phyloP scores from a whole-genome alignment of 1,140 invertebrate species.

The Macrobrachium rosenbergii region DNA sequence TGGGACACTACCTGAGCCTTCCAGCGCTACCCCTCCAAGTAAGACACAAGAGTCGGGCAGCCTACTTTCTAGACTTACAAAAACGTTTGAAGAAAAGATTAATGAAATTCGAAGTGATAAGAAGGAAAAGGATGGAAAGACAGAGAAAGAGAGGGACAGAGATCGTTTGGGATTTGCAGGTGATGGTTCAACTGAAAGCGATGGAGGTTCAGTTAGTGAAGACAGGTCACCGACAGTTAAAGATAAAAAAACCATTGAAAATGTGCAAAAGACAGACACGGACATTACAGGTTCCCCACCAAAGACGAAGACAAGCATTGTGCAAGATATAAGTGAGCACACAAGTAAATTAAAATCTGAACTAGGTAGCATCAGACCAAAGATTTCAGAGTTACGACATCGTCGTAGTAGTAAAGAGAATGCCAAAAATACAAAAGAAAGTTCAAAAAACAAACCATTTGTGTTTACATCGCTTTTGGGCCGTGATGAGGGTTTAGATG shows the following conservation, averaged over 20 bases:
- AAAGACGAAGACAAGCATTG: slow-evolving; percentile 49
- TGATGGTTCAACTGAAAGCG: slow-evolving; percentile 57
- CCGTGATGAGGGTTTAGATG: slow-evolving; percentile 40
- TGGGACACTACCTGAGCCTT: slow-evolving; percentile 2
- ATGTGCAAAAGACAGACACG: slow-evolving; percentile 32
- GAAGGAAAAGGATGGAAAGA: slow-evolving; percentile 6
- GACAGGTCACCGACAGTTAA: slow-evolving; percentile 53
- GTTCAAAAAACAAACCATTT: slow-evolving; percentile 21
- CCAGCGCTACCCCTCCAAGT: neutral
- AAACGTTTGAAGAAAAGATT: slow-evolving; percentile 64
- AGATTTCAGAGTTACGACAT: slow-evolving; percentile 44
- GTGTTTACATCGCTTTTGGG: slow-evolving; percentile 50
- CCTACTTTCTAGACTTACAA: slow-evolving; percentile 54
- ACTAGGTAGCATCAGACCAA: slow-evolving; percentile 40
- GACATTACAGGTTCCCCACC: slow-evolving; percentile 25
- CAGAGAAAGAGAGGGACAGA: slow-evolving; percentile 40
- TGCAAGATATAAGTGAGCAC: slow-evolving; percentile 54
- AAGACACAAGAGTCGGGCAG: slow-evolving; percentile 22
- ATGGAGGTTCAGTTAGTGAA: slow-evolving; percentile 40
- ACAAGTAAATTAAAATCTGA: slow-evolving; percentile 53
- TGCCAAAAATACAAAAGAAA: slow-evolving; percentile 35
- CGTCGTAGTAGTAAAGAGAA: slow-evolving; percentile 31
- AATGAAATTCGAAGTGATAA: slow-evolving; percentile 63
- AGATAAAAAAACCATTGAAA: slow-evolving; percentile 38
- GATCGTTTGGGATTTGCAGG: slow-evolving; percentile 33